A percentile compares a stretch with the other conserved stretches of the same genome.
Conservation (phyloP, 2,797 vertebrate species). For the Amazona ochrocephala region DNA sequence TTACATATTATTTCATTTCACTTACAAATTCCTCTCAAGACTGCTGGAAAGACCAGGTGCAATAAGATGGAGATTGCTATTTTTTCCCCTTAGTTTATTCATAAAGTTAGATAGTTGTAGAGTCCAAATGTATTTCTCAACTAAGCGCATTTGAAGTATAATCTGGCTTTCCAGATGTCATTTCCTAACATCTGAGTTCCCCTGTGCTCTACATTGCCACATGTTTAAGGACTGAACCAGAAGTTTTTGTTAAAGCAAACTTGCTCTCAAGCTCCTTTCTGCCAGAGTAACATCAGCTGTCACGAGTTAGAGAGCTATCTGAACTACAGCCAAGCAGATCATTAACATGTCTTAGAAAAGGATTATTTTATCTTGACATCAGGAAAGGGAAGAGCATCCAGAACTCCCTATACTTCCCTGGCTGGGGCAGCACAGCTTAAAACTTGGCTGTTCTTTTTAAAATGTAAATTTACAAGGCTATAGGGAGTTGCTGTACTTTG, state of each 20-base stretch:
- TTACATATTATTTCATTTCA: not conserved
- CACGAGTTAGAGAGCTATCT: not conserved
- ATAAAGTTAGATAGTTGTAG: not conserved
- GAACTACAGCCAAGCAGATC: not conserved
- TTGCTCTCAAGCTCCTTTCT: not conserved
- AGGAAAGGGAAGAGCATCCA: not conserved
- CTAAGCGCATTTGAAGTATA: not conserved
- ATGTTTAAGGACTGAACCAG: not conserved
- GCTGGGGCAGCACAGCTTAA: not conserved
- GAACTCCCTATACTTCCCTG: not conserved
- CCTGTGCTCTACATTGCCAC: fast-evolving
- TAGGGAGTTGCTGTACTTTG: not conserved
- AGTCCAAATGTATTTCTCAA: not conserved
- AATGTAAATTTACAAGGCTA: not conserved
- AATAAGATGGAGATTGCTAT: not conserved
- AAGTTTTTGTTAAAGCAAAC: not conserved
- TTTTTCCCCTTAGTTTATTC: not conserved
- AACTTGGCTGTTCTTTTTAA: not conserved
- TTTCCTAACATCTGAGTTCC: not conserved
- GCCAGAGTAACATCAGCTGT: not conserved
- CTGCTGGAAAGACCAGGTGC: not conserved
- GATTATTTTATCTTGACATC: not conserved
- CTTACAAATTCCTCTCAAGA: not conserved
- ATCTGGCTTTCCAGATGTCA: not conserved
- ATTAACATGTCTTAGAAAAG: not conserved